phyloP scores from a whole-genome alignment of 2,113 vertebrate species.

The Vicugna pacos region DNA sequence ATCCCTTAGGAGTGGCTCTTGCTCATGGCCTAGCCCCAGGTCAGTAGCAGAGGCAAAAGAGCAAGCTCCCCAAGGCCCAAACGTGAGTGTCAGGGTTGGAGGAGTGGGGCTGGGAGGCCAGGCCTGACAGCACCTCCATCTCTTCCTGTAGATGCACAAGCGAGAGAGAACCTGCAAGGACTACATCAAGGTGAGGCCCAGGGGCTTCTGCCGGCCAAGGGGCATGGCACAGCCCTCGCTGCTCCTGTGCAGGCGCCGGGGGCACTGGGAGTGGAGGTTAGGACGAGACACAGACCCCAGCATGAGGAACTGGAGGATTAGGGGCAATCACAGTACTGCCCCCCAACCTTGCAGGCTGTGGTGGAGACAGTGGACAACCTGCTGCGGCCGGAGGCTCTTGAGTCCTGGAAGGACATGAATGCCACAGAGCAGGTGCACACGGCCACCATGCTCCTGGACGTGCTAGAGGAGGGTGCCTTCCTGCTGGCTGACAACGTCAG shows the following conservation, averaged over 20 bases:
- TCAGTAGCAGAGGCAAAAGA: neutral
- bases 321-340: neutral
- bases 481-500: conserved; percentile 96
- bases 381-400: conserved; percentile 91
- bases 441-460: conserved; percentile 95
- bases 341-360: conserved; percentile 88
- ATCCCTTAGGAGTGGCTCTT: neutral
- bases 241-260: too few relatives aligned
- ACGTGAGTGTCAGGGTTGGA: neutral
- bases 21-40: neutral
- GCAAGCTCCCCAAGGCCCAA: neutral
- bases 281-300: neutral
- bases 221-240: neutral
- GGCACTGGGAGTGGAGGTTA: neutral
- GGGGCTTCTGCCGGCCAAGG: neutral
- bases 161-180: conserved; percentile 95
- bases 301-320: neutral
- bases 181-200: conserved; percentile 93
- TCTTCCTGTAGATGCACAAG: conserved; percentile 92
- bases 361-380: conserved; percentile 96
- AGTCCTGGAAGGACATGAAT: conserved; percentile 97
- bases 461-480: conserved; percentile 96
- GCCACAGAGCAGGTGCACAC: conserved; percentile 95
- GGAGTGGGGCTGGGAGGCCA: accelerated
- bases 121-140: neutral